Evolutionary conservation across 2,797 vertebrate species (phyloP).

Genomic region (Dermochelys coriacea): DNA sequence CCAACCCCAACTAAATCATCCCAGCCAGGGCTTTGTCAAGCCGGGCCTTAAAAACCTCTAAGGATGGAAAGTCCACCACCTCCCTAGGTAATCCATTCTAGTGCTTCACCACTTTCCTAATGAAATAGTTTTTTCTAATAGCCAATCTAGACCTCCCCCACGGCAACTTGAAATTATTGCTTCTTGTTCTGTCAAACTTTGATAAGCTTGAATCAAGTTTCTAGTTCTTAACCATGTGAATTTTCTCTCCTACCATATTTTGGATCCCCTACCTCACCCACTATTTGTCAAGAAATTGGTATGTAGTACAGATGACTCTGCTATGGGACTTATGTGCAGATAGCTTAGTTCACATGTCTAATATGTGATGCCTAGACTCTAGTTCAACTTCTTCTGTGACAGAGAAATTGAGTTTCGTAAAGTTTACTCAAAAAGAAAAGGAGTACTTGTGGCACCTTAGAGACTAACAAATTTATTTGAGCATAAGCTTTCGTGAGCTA

Average conservation of each 20-base stretch:
- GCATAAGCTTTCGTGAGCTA: too few relatives aligned
- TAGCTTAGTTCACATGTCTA: neutral
- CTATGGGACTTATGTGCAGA: neutral
- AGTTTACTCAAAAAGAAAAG: neutral
- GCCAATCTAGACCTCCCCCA: too few relatives aligned
- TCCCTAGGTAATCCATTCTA: too few relatives aligned
- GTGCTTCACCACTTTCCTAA: too few relatives aligned
- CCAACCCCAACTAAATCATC: too few relatives aligned
- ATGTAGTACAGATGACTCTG: neutral
- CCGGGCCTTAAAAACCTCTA: too few relatives aligned
- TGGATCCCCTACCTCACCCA: slow-evolving; percentile 10
- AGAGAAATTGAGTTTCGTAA: neutral
- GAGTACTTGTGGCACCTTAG: too few relatives aligned
- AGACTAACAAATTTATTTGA: too few relatives aligned
- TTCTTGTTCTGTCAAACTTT: neutral
- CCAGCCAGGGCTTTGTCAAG: too few relatives aligned
- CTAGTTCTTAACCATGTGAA: neutral
- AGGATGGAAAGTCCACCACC: too few relatives aligned
- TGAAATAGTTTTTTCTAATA: too few relatives aligned
- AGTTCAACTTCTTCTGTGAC: neutral
- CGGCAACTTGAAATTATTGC: too few relatives aligned
- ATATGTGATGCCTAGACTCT: neutral
- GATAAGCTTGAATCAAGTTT: slow-evolving; percentile 36
- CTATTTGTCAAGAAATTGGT: neutral
- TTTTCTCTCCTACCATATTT: slow-evolving; percentile 31